Conservation (phyloP, 2,113 vertebrate genomes). For the Baryphthengus martii region DNA sequence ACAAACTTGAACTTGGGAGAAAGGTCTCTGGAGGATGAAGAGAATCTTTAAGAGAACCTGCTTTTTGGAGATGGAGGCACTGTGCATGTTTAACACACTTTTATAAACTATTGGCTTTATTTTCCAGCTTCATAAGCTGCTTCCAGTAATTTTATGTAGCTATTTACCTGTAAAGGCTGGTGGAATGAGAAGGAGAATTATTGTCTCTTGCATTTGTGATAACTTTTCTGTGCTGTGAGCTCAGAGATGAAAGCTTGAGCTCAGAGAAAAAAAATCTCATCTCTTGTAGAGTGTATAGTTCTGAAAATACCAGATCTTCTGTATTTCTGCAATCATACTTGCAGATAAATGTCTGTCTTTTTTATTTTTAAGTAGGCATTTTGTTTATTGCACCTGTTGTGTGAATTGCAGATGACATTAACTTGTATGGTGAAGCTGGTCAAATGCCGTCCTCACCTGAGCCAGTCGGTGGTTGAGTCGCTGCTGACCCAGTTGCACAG, state of each 20-base stretch:
- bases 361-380: not conserved
- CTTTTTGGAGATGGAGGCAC: not conserved
- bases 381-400: not conserved
- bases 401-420: slow-evolving; percentile 80
- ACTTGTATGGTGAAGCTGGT: slow-evolving; percentile 92
- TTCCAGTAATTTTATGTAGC: not conserved
- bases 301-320: not conserved
- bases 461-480: slow-evolving; percentile 89
- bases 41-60: not conserved
- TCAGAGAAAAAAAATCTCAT: not conserved
- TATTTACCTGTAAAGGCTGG: not conserved
- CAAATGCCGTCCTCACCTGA: slow-evolving; percentile 87
- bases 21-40: not conserved
- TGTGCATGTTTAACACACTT: not conserved
- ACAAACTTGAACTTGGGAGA: not conserved
- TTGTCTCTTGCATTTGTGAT: not conserved
- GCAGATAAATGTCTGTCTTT: not conserved
- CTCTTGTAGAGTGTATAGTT: not conserved
- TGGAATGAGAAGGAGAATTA: not conserved
- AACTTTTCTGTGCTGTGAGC: not conserved
- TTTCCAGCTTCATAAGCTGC: not conserved
- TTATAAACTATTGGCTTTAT: not conserved
- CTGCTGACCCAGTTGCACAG: slow-evolving; percentile 88
- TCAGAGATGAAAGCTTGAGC: not conserved
- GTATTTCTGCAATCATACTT: not conserved